Conservation (phyloP, 2,797 vertebrate species). For the Astyanax mexicanus region DNA sequence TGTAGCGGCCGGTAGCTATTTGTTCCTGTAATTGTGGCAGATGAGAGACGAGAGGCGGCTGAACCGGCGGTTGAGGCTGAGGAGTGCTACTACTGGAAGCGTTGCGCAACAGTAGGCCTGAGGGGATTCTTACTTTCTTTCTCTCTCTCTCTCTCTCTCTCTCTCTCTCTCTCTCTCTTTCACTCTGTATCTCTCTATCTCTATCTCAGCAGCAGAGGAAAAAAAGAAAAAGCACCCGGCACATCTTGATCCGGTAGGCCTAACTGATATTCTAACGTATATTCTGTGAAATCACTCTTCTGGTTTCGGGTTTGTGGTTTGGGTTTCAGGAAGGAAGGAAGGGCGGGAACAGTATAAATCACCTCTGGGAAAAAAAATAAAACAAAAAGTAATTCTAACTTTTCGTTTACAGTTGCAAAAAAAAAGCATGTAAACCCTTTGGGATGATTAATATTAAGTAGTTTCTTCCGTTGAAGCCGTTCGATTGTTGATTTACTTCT, state of each 20-base stretch:
- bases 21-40: conserved; percentile 28
- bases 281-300: not conserved
- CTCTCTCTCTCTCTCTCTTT: not conserved
- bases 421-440: no score
- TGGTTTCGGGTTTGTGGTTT: no score
- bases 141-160: not conserved
- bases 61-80: conserved; percentile 22
- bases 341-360: not conserved
- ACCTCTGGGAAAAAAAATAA: not conserved
- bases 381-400: no score
- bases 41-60: conserved; percentile 19
- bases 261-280: conserved; percentile 37
- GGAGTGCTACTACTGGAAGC: not conserved
- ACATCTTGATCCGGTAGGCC: not conserved
- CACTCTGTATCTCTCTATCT: not conserved
- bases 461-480: no score
- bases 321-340: not conserved
- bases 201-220: not conserved
- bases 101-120: not conserved
- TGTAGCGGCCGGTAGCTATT: conserved; percentile 2
- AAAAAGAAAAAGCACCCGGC: no score
- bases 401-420: no score
- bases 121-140: not conserved
- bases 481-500: no score
- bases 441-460: no score